A percentile compares a stretch with the other conserved stretches of the same genome.
Conservation (phyloP, 2,888 invertebrate genomes). For the Celastrina argiolus region DNA sequence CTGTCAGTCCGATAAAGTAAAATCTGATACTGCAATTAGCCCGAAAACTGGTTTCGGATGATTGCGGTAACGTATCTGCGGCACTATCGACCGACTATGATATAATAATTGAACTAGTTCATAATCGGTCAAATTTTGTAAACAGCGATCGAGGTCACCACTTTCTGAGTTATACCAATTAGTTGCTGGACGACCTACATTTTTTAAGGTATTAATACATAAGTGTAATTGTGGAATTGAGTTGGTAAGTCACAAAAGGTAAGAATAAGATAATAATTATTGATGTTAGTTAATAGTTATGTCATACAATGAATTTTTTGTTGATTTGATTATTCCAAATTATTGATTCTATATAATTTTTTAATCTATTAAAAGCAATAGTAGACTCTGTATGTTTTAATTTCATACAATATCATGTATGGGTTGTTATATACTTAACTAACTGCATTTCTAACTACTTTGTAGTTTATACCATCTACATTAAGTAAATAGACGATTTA, state of each 20-base stretch:
- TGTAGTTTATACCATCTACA: too few relatives aligned
- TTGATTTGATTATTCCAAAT: too few relatives aligned
- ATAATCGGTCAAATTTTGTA: conserved; percentile 17
- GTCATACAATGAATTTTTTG: too few relatives aligned
- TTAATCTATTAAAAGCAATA: too few relatives aligned
- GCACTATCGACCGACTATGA: conserved; percentile 62
- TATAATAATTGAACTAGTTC: conserved; percentile 69
- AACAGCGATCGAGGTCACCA: conserved; percentile 8
- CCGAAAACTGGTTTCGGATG: conserved; percentile 10
- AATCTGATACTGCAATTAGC: conserved; percentile 18
- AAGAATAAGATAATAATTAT: background rate
- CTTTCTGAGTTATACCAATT: background rate
- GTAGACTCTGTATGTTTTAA: too few relatives aligned
- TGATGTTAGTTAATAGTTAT: too few relatives aligned
- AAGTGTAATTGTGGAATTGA: background rate
- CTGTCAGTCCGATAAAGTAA: background rate
- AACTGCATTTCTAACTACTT: too few relatives aligned
- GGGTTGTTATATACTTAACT: too few relatives aligned
- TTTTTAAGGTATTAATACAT: background rate
- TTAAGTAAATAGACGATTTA: too few relatives aligned
- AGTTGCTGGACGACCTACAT: conserved; percentile 5
- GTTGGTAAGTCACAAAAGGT: background rate
- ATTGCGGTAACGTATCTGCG: conserved; percentile 42
- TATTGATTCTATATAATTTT: too few relatives aligned
- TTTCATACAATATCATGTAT: too few relatives aligned